These are phyloP conservation scores for Martes martes DNA, from an alignment of 2,113 vertebrate genomes.

Conservation along the genomic window DNA sequence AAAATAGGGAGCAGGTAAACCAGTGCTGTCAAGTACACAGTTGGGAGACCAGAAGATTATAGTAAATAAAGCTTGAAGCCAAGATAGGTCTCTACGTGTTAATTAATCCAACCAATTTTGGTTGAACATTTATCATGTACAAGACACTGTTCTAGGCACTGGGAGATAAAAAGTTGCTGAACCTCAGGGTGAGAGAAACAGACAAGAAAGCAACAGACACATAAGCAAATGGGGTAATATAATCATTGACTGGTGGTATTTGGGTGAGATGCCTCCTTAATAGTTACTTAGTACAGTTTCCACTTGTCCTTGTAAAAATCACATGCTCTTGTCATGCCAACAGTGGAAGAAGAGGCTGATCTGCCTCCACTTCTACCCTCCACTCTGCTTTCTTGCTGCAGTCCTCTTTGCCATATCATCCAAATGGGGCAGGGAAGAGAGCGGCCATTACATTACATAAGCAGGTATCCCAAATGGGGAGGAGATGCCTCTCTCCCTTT, in stretches of 20 bases:
- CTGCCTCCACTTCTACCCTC: not conserved
- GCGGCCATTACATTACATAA: fast-evolving
- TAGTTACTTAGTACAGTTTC: not conserved
- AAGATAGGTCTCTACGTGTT: not conserved
- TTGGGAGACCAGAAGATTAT: not conserved
- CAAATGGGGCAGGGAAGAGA: not conserved
- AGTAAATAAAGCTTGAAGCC: not conserved
- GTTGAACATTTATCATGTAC: not conserved
- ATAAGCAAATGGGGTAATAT: not conserved
- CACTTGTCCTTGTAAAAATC: not conserved
- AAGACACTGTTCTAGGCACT: not conserved
- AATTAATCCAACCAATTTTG: not conserved
- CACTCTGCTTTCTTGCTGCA: not conserved
- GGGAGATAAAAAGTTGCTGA: not conserved
- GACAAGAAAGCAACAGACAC: not conserved
- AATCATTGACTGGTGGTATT: too few species aligned
- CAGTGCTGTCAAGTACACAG: not conserved
- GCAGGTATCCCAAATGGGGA: not conserved
- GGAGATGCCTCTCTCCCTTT: not conserved
- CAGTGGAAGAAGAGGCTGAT: not conserved
- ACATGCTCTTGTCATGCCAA: not conserved
- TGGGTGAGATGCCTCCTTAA: not conserved
- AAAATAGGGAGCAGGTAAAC: not conserved
- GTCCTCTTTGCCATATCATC: not conserved
- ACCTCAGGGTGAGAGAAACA: not conserved